These are phyloP conservation scores for Caenorhabditis angaria DNA, from an alignment of 2,888 invertebrate species.

Conservation along the genomic window DNA sequence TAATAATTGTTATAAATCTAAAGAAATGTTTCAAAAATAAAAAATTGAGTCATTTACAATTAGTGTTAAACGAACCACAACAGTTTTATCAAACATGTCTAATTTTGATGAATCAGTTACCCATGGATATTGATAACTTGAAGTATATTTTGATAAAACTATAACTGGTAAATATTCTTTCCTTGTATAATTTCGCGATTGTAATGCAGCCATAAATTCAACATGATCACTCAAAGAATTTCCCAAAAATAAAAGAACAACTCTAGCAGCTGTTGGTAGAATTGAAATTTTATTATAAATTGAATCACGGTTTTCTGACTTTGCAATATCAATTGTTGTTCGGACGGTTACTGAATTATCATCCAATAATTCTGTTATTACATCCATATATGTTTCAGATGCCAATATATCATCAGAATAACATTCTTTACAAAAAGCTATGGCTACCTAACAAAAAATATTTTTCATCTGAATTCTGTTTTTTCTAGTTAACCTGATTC, in stretches of 20 bases:
- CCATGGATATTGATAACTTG: slow-evolving; percentile 24
- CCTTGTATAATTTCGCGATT: slow-evolving; percentile 24
- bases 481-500: slow-evolving; percentile 21
- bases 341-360: slow-evolving; percentile 10
- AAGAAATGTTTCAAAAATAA: background rate
- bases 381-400: background rate
- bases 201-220: slow-evolving; percentile 41
- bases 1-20: slow-evolving; percentile 46
- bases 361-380: background rate
- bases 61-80: slow-evolving; percentile 32
- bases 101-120: slow-evolving; percentile 6
- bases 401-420: background rate
- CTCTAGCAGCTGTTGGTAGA: slow-evolving; percentile 26
- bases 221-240: slow-evolving; percentile 41
- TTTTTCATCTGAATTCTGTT: no score
- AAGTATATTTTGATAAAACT: slow-evolving; percentile 36
- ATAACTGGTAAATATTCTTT: slow-evolving; percentile 50
- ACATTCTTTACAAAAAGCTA: background rate
- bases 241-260: slow-evolving; percentile 50
- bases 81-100: slow-evolving; percentile 25
- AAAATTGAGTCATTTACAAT: background rate
- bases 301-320: slow-evolving; percentile 14
- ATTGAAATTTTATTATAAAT: slow-evolving; percentile 8
- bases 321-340: slow-evolving; percentile 13
- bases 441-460: no score